phyloP scores from a whole-genome alignment of 2,888 invertebrate genomes.

The Idaea dimidiata region DNA sequence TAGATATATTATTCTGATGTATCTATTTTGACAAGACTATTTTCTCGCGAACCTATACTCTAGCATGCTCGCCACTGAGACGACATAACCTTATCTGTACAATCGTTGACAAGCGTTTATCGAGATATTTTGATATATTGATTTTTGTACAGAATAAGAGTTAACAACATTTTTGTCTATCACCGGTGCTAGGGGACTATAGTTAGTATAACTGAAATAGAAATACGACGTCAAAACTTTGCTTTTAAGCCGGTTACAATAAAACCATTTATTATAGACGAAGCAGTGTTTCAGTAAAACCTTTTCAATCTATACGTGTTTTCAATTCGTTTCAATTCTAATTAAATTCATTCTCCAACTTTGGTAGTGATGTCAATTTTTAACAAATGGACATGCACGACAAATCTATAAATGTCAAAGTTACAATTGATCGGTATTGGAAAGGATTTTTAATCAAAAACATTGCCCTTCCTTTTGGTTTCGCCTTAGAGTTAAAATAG shows the following conservation, averaged over 20 bases:
- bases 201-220: constrained; percentile 58
- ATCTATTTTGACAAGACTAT: too few species aligned
- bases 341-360: constrained; percentile 45
- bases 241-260: constrained; percentile 56
- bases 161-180: too few species aligned
- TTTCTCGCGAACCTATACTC: too few species aligned
- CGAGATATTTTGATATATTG: too few species aligned
- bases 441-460: constrained; percentile 6
- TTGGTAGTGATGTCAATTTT: constrained; percentile 18
- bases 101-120: too few species aligned
- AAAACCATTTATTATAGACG: constrained; percentile 58
- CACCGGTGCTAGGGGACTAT: constrained; percentile 13
- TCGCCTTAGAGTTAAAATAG: too few species aligned
- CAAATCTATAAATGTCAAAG: background rate
- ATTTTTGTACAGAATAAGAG: too few species aligned
- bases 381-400: constrained; percentile 7
- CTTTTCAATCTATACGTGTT: constrained; percentile 48
- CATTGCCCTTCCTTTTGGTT: too few species aligned
- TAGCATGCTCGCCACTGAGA: too few species aligned
- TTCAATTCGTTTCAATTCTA: constrained; percentile 53
- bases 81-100: too few species aligned
- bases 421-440: background rate
- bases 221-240: constrained; percentile 61
- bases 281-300: constrained; percentile 56
- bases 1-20: too few species aligned